These are phyloP conservation scores for Arrhopalites spinosus DNA, from an alignment of 2,888 invertebrate species.

Conservation along the genomic window DNA sequence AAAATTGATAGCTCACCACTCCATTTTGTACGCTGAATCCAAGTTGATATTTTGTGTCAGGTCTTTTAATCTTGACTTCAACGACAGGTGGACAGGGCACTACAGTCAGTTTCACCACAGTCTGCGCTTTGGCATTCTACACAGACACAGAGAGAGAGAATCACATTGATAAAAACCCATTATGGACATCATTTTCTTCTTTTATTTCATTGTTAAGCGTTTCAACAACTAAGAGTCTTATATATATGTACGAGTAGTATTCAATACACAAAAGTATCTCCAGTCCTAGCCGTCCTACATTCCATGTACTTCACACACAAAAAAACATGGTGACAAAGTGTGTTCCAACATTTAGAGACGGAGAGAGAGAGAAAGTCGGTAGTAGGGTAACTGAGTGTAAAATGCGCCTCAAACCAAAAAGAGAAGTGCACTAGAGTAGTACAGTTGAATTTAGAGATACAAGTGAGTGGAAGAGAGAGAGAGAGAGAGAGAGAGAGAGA, in stretches of 20 bases:
- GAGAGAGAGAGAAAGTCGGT: no score
- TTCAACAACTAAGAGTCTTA: no score
- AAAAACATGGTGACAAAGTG: background rate
- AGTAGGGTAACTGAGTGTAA: no score
- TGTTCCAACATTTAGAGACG: no score
- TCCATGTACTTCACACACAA: background rate
- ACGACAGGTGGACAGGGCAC: conserved; percentile 99
- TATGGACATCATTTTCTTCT: background rate
- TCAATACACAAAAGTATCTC: background rate
- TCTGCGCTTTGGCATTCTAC: conserved; percentile 88
- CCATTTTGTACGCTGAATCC: conserved; percentile 99
- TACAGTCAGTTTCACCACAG: conserved; percentile 97
- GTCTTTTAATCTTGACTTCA: conserved; percentile 98
- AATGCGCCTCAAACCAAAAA: no score
- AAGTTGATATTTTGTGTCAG: conserved; percentile 98
- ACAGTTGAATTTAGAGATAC: no score
- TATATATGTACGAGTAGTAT: no score
- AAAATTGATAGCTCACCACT: conserved; percentile 70
- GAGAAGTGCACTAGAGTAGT: no score
- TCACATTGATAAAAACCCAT: conserved; percentile 5
- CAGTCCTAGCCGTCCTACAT: no score
- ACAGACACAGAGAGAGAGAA: conserved; percentile 41
- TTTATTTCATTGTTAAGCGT: no score
- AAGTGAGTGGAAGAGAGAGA: background rate
- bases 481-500: conserved; percentile 10